Conservation (phyloP, 2,888 invertebrate species). For the Apantesis nais region DNA sequence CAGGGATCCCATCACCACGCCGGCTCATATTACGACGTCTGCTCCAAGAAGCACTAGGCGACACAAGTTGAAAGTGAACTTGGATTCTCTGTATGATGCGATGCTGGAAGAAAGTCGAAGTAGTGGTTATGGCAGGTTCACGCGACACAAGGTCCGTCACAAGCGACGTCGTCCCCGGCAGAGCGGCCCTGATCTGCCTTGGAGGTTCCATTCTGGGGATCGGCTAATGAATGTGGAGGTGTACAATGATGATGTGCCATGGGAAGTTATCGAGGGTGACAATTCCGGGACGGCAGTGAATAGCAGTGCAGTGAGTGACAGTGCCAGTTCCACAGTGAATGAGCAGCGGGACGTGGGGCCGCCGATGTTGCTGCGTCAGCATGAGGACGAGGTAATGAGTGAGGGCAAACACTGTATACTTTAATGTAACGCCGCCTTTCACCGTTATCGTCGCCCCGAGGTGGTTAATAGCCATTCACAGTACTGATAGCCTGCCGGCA, state of each 20-base stretch:
- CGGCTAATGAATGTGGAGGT: slow-evolving; percentile 81
- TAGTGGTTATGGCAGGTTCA: slow-evolving; percentile 70
- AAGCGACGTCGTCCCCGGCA: slow-evolving; percentile 79
- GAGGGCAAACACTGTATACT: slow-evolving; percentile 67
- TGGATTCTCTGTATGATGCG: slow-evolving; percentile 73
- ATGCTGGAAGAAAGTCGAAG: slow-evolving; percentile 76
- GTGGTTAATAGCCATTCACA: slow-evolving; percentile 80
- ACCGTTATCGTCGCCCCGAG: slow-evolving; percentile 81
- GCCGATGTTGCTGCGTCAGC: slow-evolving; percentile 78
- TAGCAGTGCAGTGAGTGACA: slow-evolving; percentile 81
- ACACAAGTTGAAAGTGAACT: slow-evolving; percentile 72
- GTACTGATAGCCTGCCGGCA: slow-evolving; percentile 74
- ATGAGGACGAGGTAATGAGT: slow-evolving; percentile 77
- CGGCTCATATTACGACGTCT: slow-evolving; percentile 48
- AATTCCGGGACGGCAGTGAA: slow-evolving; percentile 59
- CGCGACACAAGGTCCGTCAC: slow-evolving; percentile 78
- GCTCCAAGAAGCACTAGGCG: slow-evolving; percentile 49
- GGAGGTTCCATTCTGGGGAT: slow-evolving; percentile 84
- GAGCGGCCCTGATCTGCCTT: slow-evolving; percentile 72
- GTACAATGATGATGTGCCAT: slow-evolving; percentile 84
- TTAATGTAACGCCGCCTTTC: slow-evolving; percentile 68
- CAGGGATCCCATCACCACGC: slow-evolving; percentile 65
- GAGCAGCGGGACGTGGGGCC: slow-evolving; percentile 71
- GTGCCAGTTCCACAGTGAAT: slow-evolving; percentile 68
- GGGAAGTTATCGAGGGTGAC: slow-evolving; percentile 78